A percentile compares a stretch with the other conserved stretches of the same genome.
These are phyloP conservation scores for Osedax frankpressi DNA, from an alignment of 2,888 invertebrate species.

Conservation along the genomic window DNA sequence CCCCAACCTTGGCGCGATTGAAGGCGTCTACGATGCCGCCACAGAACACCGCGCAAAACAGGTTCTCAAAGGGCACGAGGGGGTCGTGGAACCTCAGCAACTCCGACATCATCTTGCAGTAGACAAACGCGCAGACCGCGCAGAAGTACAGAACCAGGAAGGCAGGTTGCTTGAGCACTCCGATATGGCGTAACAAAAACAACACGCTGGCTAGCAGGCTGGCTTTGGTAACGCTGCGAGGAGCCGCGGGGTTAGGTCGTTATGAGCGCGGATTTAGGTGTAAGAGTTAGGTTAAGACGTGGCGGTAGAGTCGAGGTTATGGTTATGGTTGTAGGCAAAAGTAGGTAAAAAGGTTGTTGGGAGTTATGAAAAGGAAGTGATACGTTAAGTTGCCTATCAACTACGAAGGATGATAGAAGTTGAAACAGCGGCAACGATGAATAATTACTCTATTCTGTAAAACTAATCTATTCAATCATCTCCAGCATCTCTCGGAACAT, in stretches of 20 bases:
- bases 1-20: slow-evolving; percentile 18
- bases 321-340: background rate
- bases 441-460: too few relatives aligned
- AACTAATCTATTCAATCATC: too few relatives aligned
- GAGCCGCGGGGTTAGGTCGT: background rate
- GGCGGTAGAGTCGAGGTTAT: background rate
- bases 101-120: slow-evolving; percentile 88
- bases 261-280: background rate
- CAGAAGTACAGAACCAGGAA: slow-evolving; percentile 92
- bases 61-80: slow-evolving; percentile 94
- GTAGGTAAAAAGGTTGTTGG: too few relatives aligned
- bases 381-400: too few relatives aligned
- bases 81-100: slow-evolving; percentile 94
- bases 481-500: too few relatives aligned
- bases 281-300: too few relatives aligned
- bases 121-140: slow-evolving; percentile 84
- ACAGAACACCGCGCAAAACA: slow-evolving; percentile 73
- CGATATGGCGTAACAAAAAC: slow-evolving; percentile 90
- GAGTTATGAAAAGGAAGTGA: too few relatives aligned
- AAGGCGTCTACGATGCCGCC: slow-evolving; percentile 97
- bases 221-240: slow-evolving; percentile 78
- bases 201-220: slow-evolving; percentile 85
- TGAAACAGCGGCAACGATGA: too few relatives aligned
- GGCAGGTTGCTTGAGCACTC: slow-evolving; percentile 87
- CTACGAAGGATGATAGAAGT: too few relatives aligned